Conservation (phyloP, 2,888 invertebrate species). For the Dysmachus trigonus region DNA sequence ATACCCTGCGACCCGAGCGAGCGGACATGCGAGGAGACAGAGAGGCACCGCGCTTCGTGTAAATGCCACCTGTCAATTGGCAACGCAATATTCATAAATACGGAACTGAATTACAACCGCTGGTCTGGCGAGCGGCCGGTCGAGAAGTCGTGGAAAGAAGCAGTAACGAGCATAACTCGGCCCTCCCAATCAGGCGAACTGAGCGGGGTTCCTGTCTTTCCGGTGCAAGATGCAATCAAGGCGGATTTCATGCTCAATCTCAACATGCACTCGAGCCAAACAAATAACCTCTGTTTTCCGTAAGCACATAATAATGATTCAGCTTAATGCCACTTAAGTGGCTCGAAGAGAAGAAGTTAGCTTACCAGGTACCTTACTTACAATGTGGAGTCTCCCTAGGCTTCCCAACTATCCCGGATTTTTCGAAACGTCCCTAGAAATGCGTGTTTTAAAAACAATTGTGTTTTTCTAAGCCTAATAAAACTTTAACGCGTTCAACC, state of each 20-base stretch:
- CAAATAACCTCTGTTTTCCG: not conserved
- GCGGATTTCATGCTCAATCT: slow-evolving; percentile 26
- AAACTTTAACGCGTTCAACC: too few species aligned
- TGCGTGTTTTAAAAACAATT: too few species aligned
- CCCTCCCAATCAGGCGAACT: not conserved
- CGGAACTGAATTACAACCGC: slow-evolving; percentile 10
- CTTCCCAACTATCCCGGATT: too few species aligned
- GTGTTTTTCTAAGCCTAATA: too few species aligned
- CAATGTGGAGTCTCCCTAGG: not conserved
- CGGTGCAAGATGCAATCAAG: not conserved
- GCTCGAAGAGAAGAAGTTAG: not conserved
- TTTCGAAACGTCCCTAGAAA: too few species aligned
- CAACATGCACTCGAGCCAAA: slow-evolving; percentile 7
- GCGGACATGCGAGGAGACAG: not conserved
- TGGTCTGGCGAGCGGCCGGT: not conserved
- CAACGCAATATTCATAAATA: slow-evolving; percentile 46
- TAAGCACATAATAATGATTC: not conserved
- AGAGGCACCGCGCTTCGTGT: slow-evolving; percentile 5
- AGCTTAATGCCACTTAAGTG: not conserved
- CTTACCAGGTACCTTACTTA: not conserved
- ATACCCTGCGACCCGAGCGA: not conserved
- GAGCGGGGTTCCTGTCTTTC: not conserved
- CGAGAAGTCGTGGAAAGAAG: not conserved
- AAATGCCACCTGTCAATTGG: slow-evolving; percentile 45
- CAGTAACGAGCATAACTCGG: not conserved